A percentile compares a stretch with the other conserved stretches of the same genome.
These are phyloP conservation scores for Ditula angustiorana DNA, from an alignment of 2,888 invertebrate genomes.

Conservation along the genomic window DNA sequence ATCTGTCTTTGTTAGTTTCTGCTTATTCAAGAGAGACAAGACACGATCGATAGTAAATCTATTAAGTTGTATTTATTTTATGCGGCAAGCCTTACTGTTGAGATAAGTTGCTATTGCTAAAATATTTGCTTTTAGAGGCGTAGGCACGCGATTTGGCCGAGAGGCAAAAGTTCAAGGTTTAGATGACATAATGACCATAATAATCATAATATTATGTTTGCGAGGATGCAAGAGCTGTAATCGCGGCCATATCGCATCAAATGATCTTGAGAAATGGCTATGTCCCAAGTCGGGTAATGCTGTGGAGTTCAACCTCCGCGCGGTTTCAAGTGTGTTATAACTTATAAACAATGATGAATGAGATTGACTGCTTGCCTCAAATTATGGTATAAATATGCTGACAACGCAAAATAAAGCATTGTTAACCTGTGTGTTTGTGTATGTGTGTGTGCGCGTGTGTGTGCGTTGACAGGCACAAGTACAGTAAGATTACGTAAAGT, in stretches of 20 bases:
- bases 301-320: background rate
- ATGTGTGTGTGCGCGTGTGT: too few relatives aligned
- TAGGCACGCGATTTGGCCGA: conserved; percentile 6
- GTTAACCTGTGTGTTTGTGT: too few relatives aligned
- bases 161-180: conserved; percentile 16
- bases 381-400: too few relatives aligned
- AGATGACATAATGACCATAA: conserved; percentile 25
- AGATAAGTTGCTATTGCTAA: background rate
- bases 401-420: too few relatives aligned
- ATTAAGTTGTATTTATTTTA: background rate
- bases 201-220: conserved; percentile 10
- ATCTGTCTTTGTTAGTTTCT: conserved; percentile 5
- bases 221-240: background rate
- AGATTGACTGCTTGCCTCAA: background rate
- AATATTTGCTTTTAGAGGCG: background rate
- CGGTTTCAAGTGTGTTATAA: background rate
- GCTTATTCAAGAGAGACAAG: background rate
- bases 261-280: conserved; percentile 1
- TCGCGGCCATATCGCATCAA: background rate
- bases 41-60: background rate
- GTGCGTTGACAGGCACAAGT: too few relatives aligned
- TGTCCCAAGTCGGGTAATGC: background rate
- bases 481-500: too few relatives aligned
- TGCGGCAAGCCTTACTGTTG: background rate
- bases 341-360: background rate